Percentiles rank a stretch among this genome's conserved stretches.
Evolutionary conservation across 2,113 vertebrate species (phyloP).

Genomic region (Paedocypris sp.): DNA sequence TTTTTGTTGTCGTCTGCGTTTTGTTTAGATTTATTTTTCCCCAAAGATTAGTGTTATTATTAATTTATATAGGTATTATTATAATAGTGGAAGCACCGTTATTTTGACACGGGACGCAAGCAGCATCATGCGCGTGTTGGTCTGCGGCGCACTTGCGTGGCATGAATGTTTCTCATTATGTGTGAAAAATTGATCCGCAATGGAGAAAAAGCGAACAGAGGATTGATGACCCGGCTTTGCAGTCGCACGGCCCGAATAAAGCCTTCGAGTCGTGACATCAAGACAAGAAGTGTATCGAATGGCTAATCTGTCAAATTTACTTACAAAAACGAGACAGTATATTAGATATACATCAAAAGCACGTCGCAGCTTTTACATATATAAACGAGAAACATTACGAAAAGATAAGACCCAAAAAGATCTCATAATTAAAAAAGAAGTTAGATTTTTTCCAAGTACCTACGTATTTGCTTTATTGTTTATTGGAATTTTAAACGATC

Average conservation of each 20-base stretch:
- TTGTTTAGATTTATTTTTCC: conserved; percentile 6
- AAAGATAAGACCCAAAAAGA: too few species aligned
- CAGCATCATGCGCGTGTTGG: conserved; percentile 22
- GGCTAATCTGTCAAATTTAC: conserved; percentile 20
- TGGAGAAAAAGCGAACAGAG: conserved; percentile 44
- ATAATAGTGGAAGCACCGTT: too few species aligned
- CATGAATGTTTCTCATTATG: conserved; percentile 65
- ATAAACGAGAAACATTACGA: too few species aligned
- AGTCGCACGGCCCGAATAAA: conserved; percentile 15
- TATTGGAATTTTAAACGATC: conserved; percentile 29
- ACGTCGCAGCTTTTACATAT: not conserved
- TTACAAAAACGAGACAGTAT: conserved; percentile 25
- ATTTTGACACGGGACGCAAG: too few species aligned
- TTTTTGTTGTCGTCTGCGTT: conserved; percentile 27
- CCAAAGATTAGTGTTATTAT: too few species aligned
- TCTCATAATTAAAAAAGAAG: too few species aligned
- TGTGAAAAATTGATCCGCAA: conserved; percentile 63
- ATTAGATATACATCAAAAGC: not conserved
- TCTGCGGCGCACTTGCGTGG: conserved; percentile 40
- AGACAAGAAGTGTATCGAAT: conserved; percentile 19
- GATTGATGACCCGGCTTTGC: conserved; percentile 33
- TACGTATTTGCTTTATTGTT: conserved; percentile 39
- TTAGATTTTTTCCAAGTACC: too few species aligned
- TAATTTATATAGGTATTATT: too few species aligned
- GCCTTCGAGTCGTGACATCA: conserved; percentile 28